Conservation (phyloP, 2,113 vertebrate genomes). For the Anguilla japonica region DNA sequence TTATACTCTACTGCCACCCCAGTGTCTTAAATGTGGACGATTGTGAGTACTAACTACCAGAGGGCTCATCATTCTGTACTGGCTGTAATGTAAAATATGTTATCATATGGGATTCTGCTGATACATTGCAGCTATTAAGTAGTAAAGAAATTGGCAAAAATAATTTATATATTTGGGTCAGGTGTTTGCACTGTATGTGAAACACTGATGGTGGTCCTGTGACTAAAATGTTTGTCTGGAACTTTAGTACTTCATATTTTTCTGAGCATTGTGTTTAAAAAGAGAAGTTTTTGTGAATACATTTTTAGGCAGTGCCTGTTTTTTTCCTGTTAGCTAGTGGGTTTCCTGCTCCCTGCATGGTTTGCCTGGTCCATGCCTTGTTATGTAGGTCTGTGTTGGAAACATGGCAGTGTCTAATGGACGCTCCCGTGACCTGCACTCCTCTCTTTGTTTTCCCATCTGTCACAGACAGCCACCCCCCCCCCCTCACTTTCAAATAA, state of each 20-base stretch:
- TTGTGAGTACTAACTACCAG: too few relatives aligned
- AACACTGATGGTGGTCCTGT: not conserved
- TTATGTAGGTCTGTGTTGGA: not conserved
- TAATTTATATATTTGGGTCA: not conserved
- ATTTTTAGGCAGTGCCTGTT: not conserved
- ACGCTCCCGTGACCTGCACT: not conserved
- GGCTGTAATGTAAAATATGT: too few relatives aligned
- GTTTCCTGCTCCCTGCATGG: not conserved
- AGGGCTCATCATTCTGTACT: too few relatives aligned
- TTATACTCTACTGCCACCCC: too few relatives aligned
- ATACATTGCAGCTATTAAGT: too few relatives aligned
- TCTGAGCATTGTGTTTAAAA: not conserved
- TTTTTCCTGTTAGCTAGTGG: not conserved
- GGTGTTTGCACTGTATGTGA: not conserved
- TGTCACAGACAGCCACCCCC: not conserved
- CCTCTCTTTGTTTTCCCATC: slow-evolving; percentile 4
- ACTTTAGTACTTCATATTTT: not conserved
- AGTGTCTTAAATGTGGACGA: not conserved
- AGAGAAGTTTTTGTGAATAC: too few relatives aligned
- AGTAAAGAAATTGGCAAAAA: too few relatives aligned
- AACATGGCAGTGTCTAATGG: not conserved
- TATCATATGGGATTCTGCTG: too few relatives aligned
- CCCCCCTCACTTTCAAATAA: not conserved
- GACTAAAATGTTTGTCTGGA: not conserved
- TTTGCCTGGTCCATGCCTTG: not conserved